A percentile compares a stretch with the other conserved stretches of the same genome.
Conservation (phyloP, 2,888 invertebrate genomes). For the Lithophane socia region DNA sequence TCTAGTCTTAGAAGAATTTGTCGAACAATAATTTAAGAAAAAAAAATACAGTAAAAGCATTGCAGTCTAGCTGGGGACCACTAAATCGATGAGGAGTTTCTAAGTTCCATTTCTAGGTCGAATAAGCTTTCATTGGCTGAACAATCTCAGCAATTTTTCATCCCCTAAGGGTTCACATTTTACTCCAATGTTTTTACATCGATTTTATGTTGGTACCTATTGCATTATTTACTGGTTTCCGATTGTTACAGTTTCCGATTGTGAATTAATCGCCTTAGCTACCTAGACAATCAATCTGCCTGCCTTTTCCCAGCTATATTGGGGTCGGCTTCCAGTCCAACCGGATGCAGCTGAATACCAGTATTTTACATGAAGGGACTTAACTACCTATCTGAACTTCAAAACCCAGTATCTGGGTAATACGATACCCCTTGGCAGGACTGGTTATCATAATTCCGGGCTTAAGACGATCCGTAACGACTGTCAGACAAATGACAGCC, state of each 20-base stretch:
- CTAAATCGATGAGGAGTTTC: conserved; percentile 18
- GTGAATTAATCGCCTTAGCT: conserved; percentile 1
- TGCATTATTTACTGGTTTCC: not conserved
- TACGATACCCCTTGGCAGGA: too few relatives aligned
- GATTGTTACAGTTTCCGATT: not conserved
- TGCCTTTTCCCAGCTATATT: too few relatives aligned
- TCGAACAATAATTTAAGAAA: not conserved
- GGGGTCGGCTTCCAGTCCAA: too few relatives aligned
- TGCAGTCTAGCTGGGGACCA: conserved; percentile 24
- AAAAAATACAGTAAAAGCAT: not conserved
- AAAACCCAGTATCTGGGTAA: too few relatives aligned
- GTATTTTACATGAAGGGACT: too few relatives aligned
- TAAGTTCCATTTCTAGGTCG: conserved; percentile 33
- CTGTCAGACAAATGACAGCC: too few relatives aligned
- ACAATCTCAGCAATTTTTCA: conserved; percentile 29
- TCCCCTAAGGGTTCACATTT: conserved; percentile 22
- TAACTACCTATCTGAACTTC: too few relatives aligned
- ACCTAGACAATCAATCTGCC: too few relatives aligned
- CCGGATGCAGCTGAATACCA: too few relatives aligned
- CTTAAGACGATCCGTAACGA: too few relatives aligned
- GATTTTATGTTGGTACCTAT: not conserved
- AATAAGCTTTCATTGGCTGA: conserved; percentile 30
- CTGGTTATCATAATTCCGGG: too few relatives aligned
- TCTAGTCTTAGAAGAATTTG: not conserved
- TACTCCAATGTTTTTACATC: conserved; percentile 1